A percentile compares a stretch with the other conserved stretches of the same genome.
phyloP scores from a whole-genome alignment of 2,113 vertebrate species.

The Amazona vittata region DNA sequence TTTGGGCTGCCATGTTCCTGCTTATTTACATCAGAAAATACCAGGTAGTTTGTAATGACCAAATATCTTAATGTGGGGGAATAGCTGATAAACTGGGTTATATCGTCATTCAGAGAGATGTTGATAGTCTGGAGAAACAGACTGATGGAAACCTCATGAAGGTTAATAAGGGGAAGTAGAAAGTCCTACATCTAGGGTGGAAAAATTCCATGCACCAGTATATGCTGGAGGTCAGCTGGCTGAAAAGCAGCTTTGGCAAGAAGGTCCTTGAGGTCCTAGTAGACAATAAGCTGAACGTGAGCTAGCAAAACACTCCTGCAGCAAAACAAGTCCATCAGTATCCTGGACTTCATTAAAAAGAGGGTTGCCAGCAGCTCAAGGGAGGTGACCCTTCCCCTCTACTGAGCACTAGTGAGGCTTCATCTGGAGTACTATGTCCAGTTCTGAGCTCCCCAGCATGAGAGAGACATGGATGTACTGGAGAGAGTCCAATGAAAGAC shows the following conservation, averaged over 20 bases:
- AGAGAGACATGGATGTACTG: background rate
- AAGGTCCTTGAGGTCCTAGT: background rate
- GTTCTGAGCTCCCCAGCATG: background rate
- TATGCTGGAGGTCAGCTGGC: background rate
- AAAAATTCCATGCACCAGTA: background rate
- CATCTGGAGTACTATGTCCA: background rate
- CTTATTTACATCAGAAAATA: background rate
- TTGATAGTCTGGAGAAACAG: background rate
- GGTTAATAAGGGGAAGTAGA: background rate
- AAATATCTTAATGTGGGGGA: background rate
- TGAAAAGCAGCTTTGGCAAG: background rate
- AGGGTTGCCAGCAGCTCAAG: fast-evolving
- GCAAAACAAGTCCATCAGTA: background rate
- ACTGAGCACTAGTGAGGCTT: background rate
- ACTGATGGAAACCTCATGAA: background rate
- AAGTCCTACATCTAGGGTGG: background rate
- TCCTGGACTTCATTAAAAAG: background rate
- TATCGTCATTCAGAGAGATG: background rate
- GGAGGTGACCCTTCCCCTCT: background rate
- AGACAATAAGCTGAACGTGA: background rate
- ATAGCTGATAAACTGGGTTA: background rate
- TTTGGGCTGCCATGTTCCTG: background rate
- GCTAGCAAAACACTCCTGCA: background rate
- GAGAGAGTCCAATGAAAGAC: background rate
- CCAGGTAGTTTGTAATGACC: background rate